These are phyloP conservation scores for Watsonalla cultraria DNA, from an alignment of 2,888 invertebrate genomes.

Conservation along the genomic window DNA sequence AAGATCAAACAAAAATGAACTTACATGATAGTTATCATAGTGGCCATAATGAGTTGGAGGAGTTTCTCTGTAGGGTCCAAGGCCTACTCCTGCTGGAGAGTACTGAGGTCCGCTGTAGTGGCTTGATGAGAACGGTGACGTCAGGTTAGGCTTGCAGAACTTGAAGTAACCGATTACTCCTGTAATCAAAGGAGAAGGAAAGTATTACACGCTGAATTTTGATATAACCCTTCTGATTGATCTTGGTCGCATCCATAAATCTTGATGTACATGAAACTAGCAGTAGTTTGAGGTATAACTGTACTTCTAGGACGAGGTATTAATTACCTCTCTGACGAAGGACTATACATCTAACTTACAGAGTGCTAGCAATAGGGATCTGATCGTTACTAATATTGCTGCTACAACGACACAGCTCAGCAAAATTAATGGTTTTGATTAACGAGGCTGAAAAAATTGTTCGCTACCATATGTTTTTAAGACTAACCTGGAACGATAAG, in stretches of 20 bases:
- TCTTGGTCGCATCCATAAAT: background rate
- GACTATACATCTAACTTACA: too few relatives aligned
- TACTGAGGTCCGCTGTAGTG: constrained; percentile 82
- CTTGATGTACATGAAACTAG: too few relatives aligned
- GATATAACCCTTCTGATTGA: too few relatives aligned
- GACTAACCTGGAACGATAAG: constrained; percentile 83
- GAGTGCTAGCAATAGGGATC: too few relatives aligned
- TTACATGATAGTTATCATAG: constrained; percentile 66
- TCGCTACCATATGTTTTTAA: background rate
- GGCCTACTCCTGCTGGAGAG: constrained; percentile 85
- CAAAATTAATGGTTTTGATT: too few relatives aligned
- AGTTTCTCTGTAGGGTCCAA: constrained; percentile 78
- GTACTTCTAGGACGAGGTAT: too few relatives aligned
- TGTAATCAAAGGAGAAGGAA: constrained; percentile 25
- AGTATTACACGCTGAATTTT: too few relatives aligned
- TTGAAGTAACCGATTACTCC: constrained; percentile 92
- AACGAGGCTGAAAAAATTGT: too few relatives aligned
- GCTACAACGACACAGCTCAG: too few relatives aligned
- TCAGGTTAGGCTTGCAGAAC: constrained; percentile 85
- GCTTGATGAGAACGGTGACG: constrained; percentile 70
- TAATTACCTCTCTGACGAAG: too few relatives aligned
- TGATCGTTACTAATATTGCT: too few relatives aligned
- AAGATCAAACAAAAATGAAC: constrained; percentile 15
- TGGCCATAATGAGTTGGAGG: constrained; percentile 54
- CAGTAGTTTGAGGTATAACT: too few relatives aligned